phyloP scores from a whole-genome alignment of 2,888 invertebrate genomes.

The Hemithea aestivaria region DNA sequence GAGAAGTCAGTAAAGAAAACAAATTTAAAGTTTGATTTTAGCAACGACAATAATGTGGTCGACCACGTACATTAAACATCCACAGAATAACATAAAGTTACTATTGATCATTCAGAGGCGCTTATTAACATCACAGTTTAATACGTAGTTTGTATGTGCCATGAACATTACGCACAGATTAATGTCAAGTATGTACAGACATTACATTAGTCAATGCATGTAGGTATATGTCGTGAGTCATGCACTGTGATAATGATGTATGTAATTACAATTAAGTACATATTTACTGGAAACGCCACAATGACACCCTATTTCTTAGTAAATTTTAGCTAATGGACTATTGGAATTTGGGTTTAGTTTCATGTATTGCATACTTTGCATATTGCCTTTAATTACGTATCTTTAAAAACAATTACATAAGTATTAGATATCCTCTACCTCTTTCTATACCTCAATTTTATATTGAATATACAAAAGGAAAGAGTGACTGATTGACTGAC shows the following conservation, averaged over 20 bases:
- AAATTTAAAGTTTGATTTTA: constrained; percentile 16
- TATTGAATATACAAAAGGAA: no score
- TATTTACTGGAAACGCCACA: constrained; percentile 55
- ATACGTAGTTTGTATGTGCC: no score
- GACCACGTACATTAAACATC: constrained; percentile 21
- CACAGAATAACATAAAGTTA: constrained; percentile 12
- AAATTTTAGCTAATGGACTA: constrained; percentile 26
- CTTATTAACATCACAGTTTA: constrained; percentile 13
- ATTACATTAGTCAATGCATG: constrained; percentile 47
- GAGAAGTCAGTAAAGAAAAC: no score
- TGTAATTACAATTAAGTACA: constrained; percentile 46
- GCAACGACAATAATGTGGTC: constrained; percentile 22
- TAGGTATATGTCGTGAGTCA: constrained; percentile 47
- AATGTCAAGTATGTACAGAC: constrained; percentile 9
- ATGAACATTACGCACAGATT: neutral
- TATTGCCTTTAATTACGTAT: no score
- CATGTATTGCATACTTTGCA: no score
- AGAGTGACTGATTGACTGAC: no score
- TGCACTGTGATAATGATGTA: constrained; percentile 9
- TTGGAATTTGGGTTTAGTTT: neutral
- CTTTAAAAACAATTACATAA: no score
- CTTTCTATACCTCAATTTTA: no score
- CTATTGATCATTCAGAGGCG: constrained; percentile 7
- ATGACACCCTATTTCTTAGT: constrained; percentile 46
- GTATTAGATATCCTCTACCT: no score